Evolutionary conservation across 1,140 invertebrate species (phyloP).

Genomic region (Formica exsecta): DNA sequence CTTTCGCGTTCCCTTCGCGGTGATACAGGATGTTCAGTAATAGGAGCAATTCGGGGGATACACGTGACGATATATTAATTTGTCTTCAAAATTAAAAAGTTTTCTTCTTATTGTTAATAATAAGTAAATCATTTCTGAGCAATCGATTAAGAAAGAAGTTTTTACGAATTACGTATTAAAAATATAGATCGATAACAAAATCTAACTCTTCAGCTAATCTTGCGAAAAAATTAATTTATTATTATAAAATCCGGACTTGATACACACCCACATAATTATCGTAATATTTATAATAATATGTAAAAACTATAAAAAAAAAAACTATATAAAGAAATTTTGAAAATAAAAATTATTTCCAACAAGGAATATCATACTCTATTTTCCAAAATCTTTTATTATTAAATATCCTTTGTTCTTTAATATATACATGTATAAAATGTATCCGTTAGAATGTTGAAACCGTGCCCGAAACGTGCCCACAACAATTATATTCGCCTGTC

Average conservation of each 20-base stretch:
- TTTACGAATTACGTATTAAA: not conserved
- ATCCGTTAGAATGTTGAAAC: not conserved
- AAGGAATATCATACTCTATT: not conserved
- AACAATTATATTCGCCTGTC: not conserved
- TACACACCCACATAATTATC: too few relatives aligned
- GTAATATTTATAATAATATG: too few relatives aligned
- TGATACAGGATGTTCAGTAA: slow-evolving; percentile 17
- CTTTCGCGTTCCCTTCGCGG: not conserved
- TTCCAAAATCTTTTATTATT: not conserved
- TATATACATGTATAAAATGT: not conserved
- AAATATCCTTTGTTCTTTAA: slow-evolving; percentile 6
- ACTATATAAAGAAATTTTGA: not conserved
- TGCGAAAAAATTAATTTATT: too few relatives aligned
- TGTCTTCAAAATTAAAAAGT: not conserved
- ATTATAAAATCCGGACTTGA: not conserved
- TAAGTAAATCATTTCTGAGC: not conserved
- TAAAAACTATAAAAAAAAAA: not conserved
- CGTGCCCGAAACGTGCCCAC: not conserved
- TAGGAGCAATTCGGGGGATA: not conserved
- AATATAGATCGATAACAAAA: too few relatives aligned
- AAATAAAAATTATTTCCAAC: not conserved
- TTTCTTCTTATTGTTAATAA: too few relatives aligned
- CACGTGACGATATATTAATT: not conserved
- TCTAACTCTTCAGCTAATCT: too few relatives aligned
- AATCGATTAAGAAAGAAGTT: not conserved